Evolutionary conservation across 2,113 vertebrate genomes (phyloP).

Genomic region (Rhegmatorhina hoffmannsi): DNA sequence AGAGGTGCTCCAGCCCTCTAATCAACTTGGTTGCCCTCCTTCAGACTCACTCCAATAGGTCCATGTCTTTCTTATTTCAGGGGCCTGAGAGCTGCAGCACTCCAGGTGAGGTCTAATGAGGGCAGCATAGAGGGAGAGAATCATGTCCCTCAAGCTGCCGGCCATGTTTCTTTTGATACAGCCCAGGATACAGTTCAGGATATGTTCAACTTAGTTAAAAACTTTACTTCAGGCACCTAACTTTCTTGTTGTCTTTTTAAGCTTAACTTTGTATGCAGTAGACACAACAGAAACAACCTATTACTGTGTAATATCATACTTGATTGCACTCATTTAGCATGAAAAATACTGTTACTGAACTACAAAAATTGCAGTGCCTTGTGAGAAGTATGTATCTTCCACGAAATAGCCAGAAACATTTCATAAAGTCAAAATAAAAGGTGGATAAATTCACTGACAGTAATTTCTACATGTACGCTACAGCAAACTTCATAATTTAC

Average conservation of each 20-base stretch:
- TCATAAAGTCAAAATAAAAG: background rate
- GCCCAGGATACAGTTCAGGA: rapidly evolving
- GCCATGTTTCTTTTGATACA: background rate
- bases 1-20: background rate
- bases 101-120: background rate
- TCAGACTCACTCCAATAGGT: background rate
- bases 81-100: background rate
- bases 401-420: background rate
- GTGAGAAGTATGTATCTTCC: background rate
- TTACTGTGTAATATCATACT: background rate
- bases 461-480: background rate
- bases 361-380: background rate
- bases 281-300: background rate
- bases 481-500: background rate
- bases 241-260: background rate
- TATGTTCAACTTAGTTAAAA: background rate
- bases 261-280: background rate
- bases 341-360: background rate
- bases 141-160: background rate
- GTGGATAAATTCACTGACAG: background rate
- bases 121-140: background rate
- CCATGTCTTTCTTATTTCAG: background rate
- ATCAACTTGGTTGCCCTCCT: no score
- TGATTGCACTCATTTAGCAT: background rate
- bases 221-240: background rate